A percentile compares a stretch with the other conserved stretches of the same genome.
Evolutionary conservation across 2,113 vertebrate species (phyloP).

Genomic region (Microtus richardsoni): DNA sequence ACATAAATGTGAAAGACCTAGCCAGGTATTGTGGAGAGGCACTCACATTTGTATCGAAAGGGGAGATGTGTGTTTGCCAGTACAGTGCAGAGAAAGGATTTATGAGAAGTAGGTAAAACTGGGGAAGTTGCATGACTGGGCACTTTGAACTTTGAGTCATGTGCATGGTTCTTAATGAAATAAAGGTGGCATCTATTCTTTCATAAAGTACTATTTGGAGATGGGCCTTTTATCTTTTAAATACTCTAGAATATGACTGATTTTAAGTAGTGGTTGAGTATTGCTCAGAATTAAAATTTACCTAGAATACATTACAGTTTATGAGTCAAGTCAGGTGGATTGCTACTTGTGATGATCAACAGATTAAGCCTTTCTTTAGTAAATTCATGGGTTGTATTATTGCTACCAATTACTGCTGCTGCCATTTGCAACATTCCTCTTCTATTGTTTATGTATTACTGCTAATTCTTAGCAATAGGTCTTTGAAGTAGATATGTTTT

Average conservation of each 20-base stretch:
- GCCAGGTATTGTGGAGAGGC: not conserved
- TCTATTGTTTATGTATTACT: constrained; percentile 20
- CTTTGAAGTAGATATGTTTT: constrained; percentile 55
- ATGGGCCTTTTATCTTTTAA: constrained; percentile 24
- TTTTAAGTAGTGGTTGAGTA: constrained; percentile 48
- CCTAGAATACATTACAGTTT: constrained; percentile 34
- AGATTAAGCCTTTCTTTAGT: not conserved
- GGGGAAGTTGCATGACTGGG: not conserved
- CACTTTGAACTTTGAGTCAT: constrained; percentile 54
- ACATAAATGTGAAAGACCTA: constrained; percentile 35
- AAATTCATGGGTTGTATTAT: constrained; percentile 22
- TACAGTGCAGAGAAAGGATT: constrained; percentile 1
- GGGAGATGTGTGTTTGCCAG: not conserved
- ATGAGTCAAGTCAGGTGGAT: constrained; percentile 40
- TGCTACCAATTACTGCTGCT: not conserved
- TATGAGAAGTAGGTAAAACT: constrained; percentile 25
- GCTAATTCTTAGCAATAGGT: constrained; percentile 11
- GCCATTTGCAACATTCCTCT: constrained; percentile 26
- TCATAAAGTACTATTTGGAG: constrained; percentile 35
- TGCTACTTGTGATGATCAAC: constrained; percentile 10
- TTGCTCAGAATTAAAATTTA: constrained; percentile 48
- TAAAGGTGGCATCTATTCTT: not conserved
- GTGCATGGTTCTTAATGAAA: not conserved
- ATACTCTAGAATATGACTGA: constrained; percentile 39
- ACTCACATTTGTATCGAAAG: constrained; percentile 13